These are phyloP conservation scores for Pammene aurita DNA, from an alignment of 2,888 invertebrate genomes.

Conservation along the genomic window DNA sequence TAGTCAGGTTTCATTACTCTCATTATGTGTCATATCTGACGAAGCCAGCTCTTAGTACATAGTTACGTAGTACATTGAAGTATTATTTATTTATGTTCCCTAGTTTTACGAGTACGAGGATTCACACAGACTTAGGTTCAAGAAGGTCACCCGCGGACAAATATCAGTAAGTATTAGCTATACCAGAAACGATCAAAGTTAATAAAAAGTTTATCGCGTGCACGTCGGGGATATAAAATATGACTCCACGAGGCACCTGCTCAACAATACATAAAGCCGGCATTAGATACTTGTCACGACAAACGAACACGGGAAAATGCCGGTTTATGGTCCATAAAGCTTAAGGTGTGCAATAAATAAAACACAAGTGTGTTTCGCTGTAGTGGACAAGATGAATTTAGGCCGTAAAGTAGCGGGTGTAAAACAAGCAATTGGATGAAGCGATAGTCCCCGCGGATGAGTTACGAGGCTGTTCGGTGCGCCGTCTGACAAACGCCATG, in stretches of 20 bases:
- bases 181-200: conserved; percentile 24
- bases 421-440: conserved; percentile 40
- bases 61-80: no score
- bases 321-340: conserved; percentile 41
- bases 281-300: conserved; percentile 40
- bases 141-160: background rate
- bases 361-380: conserved; percentile 36
- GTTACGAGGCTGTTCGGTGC: conserved; percentile 19
- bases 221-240: conserved; percentile 40
- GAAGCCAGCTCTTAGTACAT: no score
- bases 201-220: conserved; percentile 37
- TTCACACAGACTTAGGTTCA: background rate
- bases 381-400: conserved; percentile 41
- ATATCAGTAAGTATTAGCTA: no score
- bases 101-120: background rate
- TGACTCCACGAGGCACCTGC: conserved; percentile 40
- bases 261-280: conserved; percentile 39
- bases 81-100: no score
- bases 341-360: conserved; percentile 42
- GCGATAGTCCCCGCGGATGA: conserved; percentile 30
- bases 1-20: no score
- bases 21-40: no score
- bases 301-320: conserved; percentile 40
- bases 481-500: conserved; percentile 12
- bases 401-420: conserved; percentile 37